phyloP scores from a whole-genome alignment of 2,797 vertebrate genomes.

The Apodemus agrarius region DNA sequence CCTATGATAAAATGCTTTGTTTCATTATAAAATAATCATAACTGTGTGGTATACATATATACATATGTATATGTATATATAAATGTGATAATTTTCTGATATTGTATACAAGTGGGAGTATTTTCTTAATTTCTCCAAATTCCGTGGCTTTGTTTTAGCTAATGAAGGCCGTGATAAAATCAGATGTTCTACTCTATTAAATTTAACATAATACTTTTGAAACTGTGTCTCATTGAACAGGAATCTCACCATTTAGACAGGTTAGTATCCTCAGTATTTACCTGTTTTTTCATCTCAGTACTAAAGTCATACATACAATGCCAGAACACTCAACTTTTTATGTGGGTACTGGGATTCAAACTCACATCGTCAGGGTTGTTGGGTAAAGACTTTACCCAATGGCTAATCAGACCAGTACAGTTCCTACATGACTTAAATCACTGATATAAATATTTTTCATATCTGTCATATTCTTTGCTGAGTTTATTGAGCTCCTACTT shows the following conservation, averaged over 20 bases:
- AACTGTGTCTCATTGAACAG: neutral
- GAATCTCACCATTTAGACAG: neutral
- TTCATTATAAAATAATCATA: neutral
- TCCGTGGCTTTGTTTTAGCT: neutral
- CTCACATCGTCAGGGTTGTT: neutral
- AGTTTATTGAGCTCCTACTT: neutral
- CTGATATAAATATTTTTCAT: too few relatives aligned
- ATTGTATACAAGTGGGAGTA: neutral
- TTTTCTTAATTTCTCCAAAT: neutral
- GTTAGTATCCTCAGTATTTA: neutral
- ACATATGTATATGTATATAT: neutral
- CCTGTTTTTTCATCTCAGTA: neutral
- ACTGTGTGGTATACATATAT: too few relatives aligned
- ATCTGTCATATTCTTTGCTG: neutral
- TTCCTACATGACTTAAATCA: too few relatives aligned
- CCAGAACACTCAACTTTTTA: neutral
- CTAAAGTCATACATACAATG: neutral
- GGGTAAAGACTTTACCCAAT: neutral
- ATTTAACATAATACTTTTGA: neutral
- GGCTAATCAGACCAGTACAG: too few relatives aligned
- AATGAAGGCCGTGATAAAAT: neutral
- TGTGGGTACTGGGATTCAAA: neutral
- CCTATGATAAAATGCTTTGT: neutral
- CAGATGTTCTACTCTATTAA: too few relatives aligned
- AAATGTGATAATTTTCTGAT: neutral